phyloP scores from a whole-genome alignment of 2,797 vertebrate genomes.

The Vespertilio murinus region DNA sequence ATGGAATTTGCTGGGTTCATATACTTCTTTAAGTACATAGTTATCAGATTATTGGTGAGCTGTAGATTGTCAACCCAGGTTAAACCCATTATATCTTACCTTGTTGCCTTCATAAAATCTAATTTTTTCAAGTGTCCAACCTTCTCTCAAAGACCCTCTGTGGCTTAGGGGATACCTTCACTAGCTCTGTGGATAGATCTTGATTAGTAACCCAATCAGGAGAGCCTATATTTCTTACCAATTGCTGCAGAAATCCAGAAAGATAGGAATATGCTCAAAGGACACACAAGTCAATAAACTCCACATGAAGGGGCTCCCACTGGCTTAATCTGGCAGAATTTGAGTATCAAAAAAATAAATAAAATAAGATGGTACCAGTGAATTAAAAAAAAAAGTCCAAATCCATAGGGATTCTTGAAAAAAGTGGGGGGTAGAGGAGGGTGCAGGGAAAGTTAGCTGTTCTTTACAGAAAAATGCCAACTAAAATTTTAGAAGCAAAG shows the following conservation, averaged over 20 bases:
- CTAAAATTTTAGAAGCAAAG: background rate
- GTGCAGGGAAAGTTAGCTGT: background rate
- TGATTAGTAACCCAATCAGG: background rate
- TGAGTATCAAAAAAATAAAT: slow-evolving; percentile 8
- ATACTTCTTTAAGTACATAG: background rate
- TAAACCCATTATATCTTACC: background rate
- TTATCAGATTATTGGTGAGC: background rate
- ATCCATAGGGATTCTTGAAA: background rate
- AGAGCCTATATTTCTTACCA: background rate
- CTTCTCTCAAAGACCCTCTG: background rate
- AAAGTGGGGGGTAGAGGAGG: background rate
- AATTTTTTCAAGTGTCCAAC: background rate
- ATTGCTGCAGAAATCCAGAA: background rate
- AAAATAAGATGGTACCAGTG: background rate
- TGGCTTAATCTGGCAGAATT: background rate
- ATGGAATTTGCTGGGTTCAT: slow-evolving; percentile 10
- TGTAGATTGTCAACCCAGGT: background rate
- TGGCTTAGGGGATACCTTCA: background rate
- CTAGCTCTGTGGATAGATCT: background rate
- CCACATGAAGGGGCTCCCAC: background rate
- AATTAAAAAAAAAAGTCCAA: slow-evolving; percentile 2
- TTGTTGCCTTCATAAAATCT: background rate
- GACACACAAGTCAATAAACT: background rate
- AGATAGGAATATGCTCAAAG: background rate
- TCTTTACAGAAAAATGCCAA: background rate